phyloP scores from a whole-genome alignment of 2,113 vertebrate genomes.

The Turnix velox region DNA sequence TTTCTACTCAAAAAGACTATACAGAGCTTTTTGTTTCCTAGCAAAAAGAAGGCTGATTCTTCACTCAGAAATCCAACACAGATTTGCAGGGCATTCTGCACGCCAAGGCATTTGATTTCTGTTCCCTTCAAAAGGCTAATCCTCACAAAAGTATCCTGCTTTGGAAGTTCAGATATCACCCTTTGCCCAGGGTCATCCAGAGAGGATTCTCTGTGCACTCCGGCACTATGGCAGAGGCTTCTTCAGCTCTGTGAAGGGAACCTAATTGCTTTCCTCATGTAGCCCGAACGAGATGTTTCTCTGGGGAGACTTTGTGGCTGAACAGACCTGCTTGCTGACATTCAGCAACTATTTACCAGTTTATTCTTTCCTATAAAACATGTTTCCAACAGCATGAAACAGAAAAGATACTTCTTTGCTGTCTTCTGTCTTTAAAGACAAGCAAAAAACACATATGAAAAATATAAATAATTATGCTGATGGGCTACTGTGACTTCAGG shows the following conservation, averaged over 20 bases:
- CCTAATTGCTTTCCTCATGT: neutral
- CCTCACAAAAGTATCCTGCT: neutral
- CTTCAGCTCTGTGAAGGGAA: neutral
- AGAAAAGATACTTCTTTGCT: neutral
- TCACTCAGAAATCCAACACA: neutral
- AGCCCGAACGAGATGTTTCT: neutral
- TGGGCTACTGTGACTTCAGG: neutral
- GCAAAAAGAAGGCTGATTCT: neutral
- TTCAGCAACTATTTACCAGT: neutral
- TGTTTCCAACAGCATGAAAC: neutral
- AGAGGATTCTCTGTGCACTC: neutral
- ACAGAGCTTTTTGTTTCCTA: neutral
- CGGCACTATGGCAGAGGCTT: neutral
- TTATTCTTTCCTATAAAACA: neutral
- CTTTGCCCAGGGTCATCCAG: neutral
- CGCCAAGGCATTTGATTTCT: neutral
- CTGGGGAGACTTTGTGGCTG: neutral
- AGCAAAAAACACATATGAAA: neutral
- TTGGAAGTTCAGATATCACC: neutral
- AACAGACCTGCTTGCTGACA: neutral
- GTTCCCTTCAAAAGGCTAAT: neutral
- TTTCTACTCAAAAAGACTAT: neutral
- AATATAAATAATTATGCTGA: neutral
- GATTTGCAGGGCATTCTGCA: neutral
- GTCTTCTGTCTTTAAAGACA: neutral